Base-by-base conservation (phyloP, 2,888 invertebrate genomes). In the Drosophila nigritarsus region DNA sequence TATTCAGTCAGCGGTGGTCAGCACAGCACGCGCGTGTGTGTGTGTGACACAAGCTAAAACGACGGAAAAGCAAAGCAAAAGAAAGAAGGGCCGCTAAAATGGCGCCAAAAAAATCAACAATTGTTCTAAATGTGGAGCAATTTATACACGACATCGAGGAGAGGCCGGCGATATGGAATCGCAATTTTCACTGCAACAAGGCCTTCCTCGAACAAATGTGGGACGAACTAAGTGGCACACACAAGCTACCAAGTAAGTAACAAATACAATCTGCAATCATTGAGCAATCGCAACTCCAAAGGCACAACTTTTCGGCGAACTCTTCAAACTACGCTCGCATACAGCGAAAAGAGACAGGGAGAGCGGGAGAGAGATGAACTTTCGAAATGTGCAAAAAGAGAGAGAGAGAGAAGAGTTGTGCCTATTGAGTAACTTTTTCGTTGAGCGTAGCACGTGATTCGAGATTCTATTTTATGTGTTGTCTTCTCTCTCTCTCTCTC, bases 151-250 rank as follows among this genome's bases (percentile, higher is more conserved):
- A 93, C 79, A 92, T 93, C 55, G 92, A 92, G 78, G 91, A 92
- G 72, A 91, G 93, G 51, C 93, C 93, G 40, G 93, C 93, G 61
- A 93, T 93, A 78, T 93, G 93, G 93, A 93, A 93, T 87, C 92
- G 93, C 55, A 93, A 93, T 81, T 93, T 92, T 78, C 93, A 93
- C 75, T 93, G 93, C 76, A 93, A 93, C 76, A 93, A 93, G 76
- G 92, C 92, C 11, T 93, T 93, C 73, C 90, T 93, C 42, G 93
- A 93, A 69, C 92, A 93, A 79, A 93, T 92, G 90, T 93, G 93
- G 93, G 92, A 92, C 78, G 93, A 93, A 73, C 72, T 93, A 40
- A 92, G 93, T 27, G 82, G 89, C 40, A 90, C 91, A 65, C 92
- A 93, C 77, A 92, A 92, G 77, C 72, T 93, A 69, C 92, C 93